Percentiles rank a stretch among this genome's conserved stretches.
These are phyloP conservation scores for Nyctibius bracteatus DNA, from an alignment of 2,113 vertebrate genomes.

Conservation along the genomic window DNA sequence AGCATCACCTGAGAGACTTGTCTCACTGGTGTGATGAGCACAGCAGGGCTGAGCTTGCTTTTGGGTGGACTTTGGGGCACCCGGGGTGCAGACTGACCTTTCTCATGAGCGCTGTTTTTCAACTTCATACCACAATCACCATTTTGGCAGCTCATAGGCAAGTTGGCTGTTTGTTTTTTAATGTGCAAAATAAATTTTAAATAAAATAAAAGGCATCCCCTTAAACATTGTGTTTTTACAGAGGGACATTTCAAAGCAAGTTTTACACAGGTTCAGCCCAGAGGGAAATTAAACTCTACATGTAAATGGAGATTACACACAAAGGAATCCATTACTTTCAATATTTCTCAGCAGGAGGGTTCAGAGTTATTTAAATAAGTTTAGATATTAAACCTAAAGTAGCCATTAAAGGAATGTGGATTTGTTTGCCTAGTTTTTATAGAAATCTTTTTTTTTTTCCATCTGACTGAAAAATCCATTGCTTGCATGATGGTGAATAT, in stretches of 20 bases:
- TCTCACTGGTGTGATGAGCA: background rate
- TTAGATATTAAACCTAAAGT: conserved; percentile 85
- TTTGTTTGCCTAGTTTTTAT: conserved; percentile 77
- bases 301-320: conserved; percentile 84
- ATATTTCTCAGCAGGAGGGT: conserved; percentile 83
- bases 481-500: conserved; percentile 68
- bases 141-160: background rate
- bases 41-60: background rate
- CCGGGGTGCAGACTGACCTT: background rate
- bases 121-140: background rate
- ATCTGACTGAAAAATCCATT: conserved; percentile 76
- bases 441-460: conserved; percentile 58
- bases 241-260: conserved; percentile 78
- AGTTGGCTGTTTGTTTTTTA: conserved; percentile 25
- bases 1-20: background rate
- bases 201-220: conserved; percentile 72
- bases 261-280: conserved; percentile 82
- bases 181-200: conserved; percentile 74
- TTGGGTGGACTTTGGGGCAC: background rate
- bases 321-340: conserved; percentile 84
- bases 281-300: conserved; percentile 83
- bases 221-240: conserved; percentile 73
- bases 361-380: conserved; percentile 86
- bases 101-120: background rate
- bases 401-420: conserved; percentile 79